Conservation (phyloP, 2,888 invertebrate genomes). For the Sylvicola cinctus region DNA sequence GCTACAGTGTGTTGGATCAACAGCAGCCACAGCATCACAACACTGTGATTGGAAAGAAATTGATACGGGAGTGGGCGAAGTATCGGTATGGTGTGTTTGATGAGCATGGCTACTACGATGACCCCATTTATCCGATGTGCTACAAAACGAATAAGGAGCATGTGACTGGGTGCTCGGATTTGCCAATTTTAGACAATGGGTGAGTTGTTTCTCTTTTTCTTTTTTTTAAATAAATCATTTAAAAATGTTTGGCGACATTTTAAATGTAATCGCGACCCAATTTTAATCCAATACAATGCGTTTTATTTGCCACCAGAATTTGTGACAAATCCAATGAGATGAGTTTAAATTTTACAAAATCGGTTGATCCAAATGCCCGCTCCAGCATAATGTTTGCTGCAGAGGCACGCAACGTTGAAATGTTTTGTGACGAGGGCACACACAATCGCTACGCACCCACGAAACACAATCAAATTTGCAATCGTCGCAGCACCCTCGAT, state of each 20-base stretch:
- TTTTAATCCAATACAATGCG: too few relatives aligned
- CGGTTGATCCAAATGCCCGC: constrained; percentile 23
- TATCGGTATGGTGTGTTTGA: constrained; percentile 48
- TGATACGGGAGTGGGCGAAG: constrained; percentile 42
- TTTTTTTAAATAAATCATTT: constrained; percentile 2
- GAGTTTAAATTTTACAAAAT: constrained; percentile 4
- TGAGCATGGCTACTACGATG: constrained; percentile 36
- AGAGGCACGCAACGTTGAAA: constrained; percentile 28
- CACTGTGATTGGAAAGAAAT: constrained; percentile 20
- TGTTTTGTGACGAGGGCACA: constrained; percentile 38
- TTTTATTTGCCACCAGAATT: too few relatives aligned
- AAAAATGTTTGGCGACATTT: too few relatives aligned
- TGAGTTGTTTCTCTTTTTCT: constrained; percentile 13
- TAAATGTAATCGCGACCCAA: too few relatives aligned
- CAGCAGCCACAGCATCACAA: too few relatives aligned
- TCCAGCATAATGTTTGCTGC: constrained; percentile 32
- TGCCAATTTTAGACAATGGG: constrained; percentile 28
- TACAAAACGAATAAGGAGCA: constrained; percentile 26
- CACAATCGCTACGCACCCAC: constrained; percentile 41
- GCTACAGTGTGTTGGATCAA: constrained; percentile 21
- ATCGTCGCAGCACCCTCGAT: constrained; percentile 34
- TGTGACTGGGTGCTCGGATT: constrained; percentile 27
- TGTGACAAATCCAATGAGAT: constrained; percentile 6
- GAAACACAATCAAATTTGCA: constrained; percentile 41
- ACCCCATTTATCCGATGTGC: constrained; percentile 35